Evolutionary conservation across 2,888 invertebrate species (phyloP).

Genomic region (Gymnoscelis rufifasciata): DNA sequence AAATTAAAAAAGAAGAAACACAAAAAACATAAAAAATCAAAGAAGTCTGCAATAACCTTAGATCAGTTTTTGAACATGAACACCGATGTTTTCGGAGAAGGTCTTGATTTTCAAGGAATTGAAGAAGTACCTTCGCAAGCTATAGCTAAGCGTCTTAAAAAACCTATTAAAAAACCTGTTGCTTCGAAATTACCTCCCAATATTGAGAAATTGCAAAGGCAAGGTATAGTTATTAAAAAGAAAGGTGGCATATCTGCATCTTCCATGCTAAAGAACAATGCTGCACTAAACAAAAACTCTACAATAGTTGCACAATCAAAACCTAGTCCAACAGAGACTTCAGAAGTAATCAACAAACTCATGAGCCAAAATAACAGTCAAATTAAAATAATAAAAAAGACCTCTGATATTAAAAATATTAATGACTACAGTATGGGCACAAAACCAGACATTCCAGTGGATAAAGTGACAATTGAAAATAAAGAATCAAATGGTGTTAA

Average conservation of each 20-base stretch:
- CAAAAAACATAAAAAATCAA: constrained; percentile 70
- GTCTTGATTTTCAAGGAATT: constrained; percentile 64
- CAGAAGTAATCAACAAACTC: constrained; percentile 60
- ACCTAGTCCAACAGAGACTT: constrained; percentile 19
- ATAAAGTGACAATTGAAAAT: constrained; percentile 7
- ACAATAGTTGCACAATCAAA: constrained; percentile 14
- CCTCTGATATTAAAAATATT: constrained; percentile 24
- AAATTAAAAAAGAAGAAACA: constrained; percentile 57
- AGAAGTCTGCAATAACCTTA: constrained; percentile 66
- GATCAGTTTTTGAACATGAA: constrained; percentile 75
- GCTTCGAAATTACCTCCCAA: constrained; percentile 44
- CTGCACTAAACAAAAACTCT: constrained; percentile 10
- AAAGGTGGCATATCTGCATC: constrained; percentile 31
- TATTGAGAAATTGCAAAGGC: constrained; percentile 61
- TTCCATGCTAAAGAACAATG: constrained; percentile 6
- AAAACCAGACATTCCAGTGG: constrained; percentile 10
- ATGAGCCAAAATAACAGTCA: constrained; percentile 63
- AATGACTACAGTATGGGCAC: constrained; percentile 18
- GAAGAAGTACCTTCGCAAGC: constrained; percentile 68
- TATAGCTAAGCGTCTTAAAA: constrained; percentile 57
- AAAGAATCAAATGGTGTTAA: background rate
- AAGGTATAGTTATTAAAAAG: constrained; percentile 63
- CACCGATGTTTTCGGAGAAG: constrained; percentile 71
- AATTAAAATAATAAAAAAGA: constrained; percentile 64
- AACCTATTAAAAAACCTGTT: constrained; percentile 38